phyloP scores from a whole-genome alignment of 2,888 invertebrate species.

The Meiosimyza decipiens region DNA sequence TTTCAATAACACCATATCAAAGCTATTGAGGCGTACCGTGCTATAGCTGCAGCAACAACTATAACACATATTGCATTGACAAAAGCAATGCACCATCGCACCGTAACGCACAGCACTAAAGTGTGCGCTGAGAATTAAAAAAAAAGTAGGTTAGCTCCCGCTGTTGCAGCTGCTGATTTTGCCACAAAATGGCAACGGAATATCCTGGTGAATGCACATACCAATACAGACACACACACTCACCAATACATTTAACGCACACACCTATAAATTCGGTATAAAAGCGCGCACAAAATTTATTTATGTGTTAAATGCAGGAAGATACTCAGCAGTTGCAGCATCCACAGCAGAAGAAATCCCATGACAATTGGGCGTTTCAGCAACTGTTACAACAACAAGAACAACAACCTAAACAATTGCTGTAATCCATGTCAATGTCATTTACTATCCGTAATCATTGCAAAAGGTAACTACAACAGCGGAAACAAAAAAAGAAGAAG shows the following conservation, averaged over 20 bases:
- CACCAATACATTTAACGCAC: conserved; percentile 19
- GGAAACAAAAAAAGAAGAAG: not conserved
- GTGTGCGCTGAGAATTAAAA: too few relatives aligned
- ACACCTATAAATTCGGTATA: not conserved
- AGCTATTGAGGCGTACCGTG: too few relatives aligned
- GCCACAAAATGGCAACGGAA: conserved; percentile 33
- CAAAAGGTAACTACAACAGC: conserved; percentile 23
- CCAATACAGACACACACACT: conserved; percentile 18
- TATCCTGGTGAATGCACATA: conserved; percentile 38
- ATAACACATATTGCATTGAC: conserved; percentile 28
- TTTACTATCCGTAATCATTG: conserved; percentile 47
- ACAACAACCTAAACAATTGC: conserved; percentile 7
- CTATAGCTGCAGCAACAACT: conserved; percentile 31
- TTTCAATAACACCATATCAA: too few relatives aligned
- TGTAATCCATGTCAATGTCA: conserved; percentile 61
- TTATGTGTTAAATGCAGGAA: conserved; percentile 9
- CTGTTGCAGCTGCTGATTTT: conserved; percentile 12
- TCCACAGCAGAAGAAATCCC: conserved; percentile 30
- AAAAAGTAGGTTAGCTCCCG: not conserved
- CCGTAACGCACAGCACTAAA: not conserved
- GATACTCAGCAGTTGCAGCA: conserved; percentile 47
- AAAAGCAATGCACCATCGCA: not conserved
- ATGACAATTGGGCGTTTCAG: conserved; percentile 3
- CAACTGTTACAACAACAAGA: not conserved
- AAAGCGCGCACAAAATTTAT: not conserved